A percentile compares a stretch with the other conserved stretches of the same genome.
These are phyloP conservation scores for Drosophila quadrilineata DNA, from an alignment of 1,140 invertebrate genomes.

Conservation along the genomic window DNA sequence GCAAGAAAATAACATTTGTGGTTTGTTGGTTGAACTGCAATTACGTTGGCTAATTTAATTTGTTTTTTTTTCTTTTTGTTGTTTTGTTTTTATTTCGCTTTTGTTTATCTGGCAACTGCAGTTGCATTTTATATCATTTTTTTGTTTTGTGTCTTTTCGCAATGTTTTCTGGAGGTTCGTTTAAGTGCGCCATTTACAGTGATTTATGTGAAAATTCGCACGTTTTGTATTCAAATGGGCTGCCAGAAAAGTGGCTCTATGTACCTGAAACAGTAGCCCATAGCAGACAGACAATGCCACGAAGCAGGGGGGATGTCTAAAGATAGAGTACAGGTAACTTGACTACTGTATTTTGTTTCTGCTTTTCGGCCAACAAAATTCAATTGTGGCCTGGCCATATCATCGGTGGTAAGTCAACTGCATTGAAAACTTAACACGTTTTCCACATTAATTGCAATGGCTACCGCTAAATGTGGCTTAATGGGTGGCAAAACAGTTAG, in stretches of 20 bases:
- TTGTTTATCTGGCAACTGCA: constrained; percentile 51
- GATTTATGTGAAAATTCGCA: constrained; percentile 70
- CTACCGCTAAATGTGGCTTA: not conserved
- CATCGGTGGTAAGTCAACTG: constrained; percentile 10
- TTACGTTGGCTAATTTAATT: constrained; percentile 67
- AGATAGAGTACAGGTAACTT: too few species aligned
- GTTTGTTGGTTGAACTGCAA: constrained; percentile 26
- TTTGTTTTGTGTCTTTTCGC: constrained; percentile 13
- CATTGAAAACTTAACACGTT: constrained; percentile 46
- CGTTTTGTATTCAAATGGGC: constrained; percentile 64
- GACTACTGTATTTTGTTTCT: constrained; percentile 17
- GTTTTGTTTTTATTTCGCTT: too few species aligned
- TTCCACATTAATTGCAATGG: constrained; percentile 63
- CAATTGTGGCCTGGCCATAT: constrained; percentile 21
- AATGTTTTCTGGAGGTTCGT: constrained; percentile 34
- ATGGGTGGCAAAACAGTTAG: not conserved
- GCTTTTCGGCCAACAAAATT: constrained; percentile 7
- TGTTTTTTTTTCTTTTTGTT: constrained; percentile 38
- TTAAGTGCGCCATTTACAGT: constrained; percentile 66
- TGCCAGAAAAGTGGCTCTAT: not conserved
- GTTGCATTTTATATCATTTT: constrained; percentile 35
- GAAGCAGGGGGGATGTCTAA: too few species aligned
- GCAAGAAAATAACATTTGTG: not conserved
- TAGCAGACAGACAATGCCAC: too few species aligned
- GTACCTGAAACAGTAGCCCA: constrained; percentile 26